Conservation (phyloP, 1,140 invertebrate species). For the Zaprionus capensis region DNA sequence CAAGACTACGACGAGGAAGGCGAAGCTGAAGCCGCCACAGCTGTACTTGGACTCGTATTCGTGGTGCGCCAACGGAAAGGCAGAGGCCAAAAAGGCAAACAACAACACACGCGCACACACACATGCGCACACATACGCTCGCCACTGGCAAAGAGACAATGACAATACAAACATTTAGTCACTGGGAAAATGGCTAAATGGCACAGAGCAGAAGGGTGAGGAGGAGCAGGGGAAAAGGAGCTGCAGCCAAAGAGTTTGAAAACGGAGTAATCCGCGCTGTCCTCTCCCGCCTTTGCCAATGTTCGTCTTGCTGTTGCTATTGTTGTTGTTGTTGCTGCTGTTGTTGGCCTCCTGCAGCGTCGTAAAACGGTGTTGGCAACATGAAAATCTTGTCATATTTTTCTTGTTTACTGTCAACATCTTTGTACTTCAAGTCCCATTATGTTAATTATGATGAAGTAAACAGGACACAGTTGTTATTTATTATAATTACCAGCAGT, state of each 20-base stretch:
- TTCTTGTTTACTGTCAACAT: conserved; percentile 83
- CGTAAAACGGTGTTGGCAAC: conserved; percentile 67
- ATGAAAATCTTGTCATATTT: conserved; percentile 83
- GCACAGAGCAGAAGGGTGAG: not conserved
- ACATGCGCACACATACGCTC: conserved; percentile 11
- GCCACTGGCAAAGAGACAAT: conserved; percentile 49
- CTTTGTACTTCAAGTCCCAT: conserved; percentile 82
- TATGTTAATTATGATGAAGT: conserved; percentile 83
- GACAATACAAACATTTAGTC: conserved; percentile 69
- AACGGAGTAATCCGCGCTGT: conserved; percentile 18
- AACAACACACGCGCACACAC: conserved; percentile 31
- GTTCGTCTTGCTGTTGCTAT: conserved; percentile 2
- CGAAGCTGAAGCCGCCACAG: conserved; percentile 48
- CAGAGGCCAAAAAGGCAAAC: conserved; percentile 38
- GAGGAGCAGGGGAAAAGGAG: conserved; percentile 13
- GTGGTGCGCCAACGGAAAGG: conserved; percentile 15
- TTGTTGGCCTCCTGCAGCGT: conserved; percentile 38
- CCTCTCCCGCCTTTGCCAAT: conserved; percentile 12
- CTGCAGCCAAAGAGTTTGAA: conserved; percentile 59
- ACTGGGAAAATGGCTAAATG: conserved; percentile 68
- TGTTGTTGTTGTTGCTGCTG: not conserved
- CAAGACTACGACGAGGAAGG: conserved; percentile 56
- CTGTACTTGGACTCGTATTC: not conserved
- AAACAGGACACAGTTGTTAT: conserved; percentile 82
- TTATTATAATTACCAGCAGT: conserved; percentile 82